Percentiles rank a stretch among this genome's conserved stretches.
Evolutionary conservation across 1,140 invertebrate species (phyloP).

Genomic region (Papilio polyxenes): DNA sequence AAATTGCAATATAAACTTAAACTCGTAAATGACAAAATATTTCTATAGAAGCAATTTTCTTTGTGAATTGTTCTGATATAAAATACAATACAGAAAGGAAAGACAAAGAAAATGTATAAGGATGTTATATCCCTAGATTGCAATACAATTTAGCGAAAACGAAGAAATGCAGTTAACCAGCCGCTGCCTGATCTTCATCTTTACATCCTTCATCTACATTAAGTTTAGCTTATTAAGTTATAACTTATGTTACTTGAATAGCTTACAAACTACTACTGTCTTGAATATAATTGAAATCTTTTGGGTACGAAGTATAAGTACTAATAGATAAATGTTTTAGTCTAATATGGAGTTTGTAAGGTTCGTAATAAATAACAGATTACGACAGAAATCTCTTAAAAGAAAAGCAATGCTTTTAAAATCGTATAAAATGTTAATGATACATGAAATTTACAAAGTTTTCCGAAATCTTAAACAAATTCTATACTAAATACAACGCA

Average conservation of each 20-base stretch:
- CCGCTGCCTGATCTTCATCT: neutral
- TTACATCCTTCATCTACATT: slow-evolving; percentile 6
- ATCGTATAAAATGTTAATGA: too few relatives aligned
- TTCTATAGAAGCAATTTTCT: too few relatives aligned
- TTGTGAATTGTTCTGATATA: too few relatives aligned
- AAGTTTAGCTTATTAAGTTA: slow-evolving; percentile 7
- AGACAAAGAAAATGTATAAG: neutral
- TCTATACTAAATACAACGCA: too few relatives aligned
- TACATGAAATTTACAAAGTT: too few relatives aligned
- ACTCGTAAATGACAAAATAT: too few relatives aligned
- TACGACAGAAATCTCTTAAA: too few relatives aligned
- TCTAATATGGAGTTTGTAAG: neutral
- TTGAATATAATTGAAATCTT: neutral
- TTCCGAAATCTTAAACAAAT: too few relatives aligned
- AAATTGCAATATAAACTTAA: too few relatives aligned
- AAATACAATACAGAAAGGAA: neutral
- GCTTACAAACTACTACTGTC: neutral
- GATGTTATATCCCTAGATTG: neutral
- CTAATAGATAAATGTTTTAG: neutral
- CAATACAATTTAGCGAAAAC: neutral
- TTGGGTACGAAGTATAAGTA: neutral
- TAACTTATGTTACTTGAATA: neutral
- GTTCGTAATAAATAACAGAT: too few relatives aligned
- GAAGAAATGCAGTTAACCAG: neutral
- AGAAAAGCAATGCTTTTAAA: too few relatives aligned